Evolutionary conservation across 2,113 vertebrate genomes (phyloP).

Genomic region (Clarias macrocephalus): DNA sequence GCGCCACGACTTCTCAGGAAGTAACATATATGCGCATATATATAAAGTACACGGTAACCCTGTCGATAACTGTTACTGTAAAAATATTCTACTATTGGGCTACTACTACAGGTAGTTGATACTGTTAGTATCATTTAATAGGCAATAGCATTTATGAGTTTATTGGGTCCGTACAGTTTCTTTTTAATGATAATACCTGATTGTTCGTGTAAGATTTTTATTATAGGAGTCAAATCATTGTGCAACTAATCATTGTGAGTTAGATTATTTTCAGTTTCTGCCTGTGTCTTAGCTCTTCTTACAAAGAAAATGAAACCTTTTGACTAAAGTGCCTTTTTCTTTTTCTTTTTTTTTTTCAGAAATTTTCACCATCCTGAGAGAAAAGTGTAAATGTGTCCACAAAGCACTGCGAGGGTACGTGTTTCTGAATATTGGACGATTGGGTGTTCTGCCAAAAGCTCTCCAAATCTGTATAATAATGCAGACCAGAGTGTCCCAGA

Average conservation of each 20-base stretch:
- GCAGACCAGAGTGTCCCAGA: too few relatives aligned
- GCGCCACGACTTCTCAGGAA: too few relatives aligned
- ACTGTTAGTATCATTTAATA: too few relatives aligned
- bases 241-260: constrained; percentile 19
- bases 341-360: constrained; percentile 62
- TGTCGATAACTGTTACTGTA: too few relatives aligned
- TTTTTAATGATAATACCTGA: background rate
- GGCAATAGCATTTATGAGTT: too few relatives aligned
- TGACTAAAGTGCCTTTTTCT: background rate
- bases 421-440: background rate
- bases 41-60: too few relatives aligned
- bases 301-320: too few relatives aligned
- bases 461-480: background rate
- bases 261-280: background rate
- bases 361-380: constrained; percentile 81
- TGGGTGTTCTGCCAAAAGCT: background rate
- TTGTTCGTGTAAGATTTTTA: background rate
- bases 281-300: background rate
- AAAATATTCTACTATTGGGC: too few relatives aligned
- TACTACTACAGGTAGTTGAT: too few relatives aligned
- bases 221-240: background rate
- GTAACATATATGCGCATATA: too few relatives aligned
- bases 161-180: background rate
- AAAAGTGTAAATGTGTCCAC: constrained; percentile 83
- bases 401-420: constrained; percentile 85